phyloP scores from a whole-genome alignment of 1,140 invertebrate genomes.

The Copidosoma floridanum region DNA sequence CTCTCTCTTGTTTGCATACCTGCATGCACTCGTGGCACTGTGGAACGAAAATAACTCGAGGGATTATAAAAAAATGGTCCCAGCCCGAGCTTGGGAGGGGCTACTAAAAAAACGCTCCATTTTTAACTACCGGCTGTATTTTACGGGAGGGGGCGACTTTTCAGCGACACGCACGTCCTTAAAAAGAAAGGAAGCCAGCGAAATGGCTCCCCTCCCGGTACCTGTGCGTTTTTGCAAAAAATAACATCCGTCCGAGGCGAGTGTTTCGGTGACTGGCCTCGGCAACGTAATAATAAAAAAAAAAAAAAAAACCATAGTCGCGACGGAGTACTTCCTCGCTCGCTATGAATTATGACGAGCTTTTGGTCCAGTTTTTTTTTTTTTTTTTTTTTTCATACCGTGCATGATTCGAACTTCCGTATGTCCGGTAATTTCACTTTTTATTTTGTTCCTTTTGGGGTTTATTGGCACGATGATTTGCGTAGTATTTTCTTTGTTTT shows the following conservation, averaged over 20 bases:
- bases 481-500: no score
- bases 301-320: slow-evolving; percentile 3
- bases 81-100: neutral
- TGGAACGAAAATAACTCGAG: no score
- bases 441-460: no score
- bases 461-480: no score
- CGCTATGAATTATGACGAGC: slow-evolving; percentile 14
- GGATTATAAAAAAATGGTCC: neutral
- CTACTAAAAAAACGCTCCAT: slow-evolving; percentile 30
- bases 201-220: no score
- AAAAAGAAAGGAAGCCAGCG: neutral
- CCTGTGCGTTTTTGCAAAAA: slow-evolving; percentile 21
- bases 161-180: neutral
- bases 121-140: slow-evolving; percentile 31
- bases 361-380: slow-evolving; percentile 38
- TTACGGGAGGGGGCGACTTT: slow-evolving; percentile 5
- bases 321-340: neutral
- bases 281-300: slow-evolving; percentile 32
- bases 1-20: neutral
- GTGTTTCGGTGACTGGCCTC: slow-evolving; percentile 10
- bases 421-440: no score
- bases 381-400: neutral
- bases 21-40: no score
- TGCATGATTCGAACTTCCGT: no score
- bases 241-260: slow-evolving; percentile 25